Evolutionary conservation across 2,797 vertebrate genomes (phyloP).

Genomic region (Scomberomorus guttatus): DNA sequence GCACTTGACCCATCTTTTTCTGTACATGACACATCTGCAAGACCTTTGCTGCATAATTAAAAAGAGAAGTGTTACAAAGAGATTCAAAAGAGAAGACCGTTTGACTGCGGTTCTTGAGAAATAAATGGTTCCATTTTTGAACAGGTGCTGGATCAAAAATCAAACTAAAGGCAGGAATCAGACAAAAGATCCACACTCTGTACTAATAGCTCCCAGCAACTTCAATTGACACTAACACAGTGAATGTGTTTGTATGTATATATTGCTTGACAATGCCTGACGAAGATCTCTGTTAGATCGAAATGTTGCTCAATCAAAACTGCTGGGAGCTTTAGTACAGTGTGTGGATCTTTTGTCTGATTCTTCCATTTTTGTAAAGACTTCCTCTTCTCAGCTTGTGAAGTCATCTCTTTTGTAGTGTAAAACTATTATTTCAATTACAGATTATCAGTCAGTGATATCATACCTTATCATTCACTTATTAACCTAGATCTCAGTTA

Average conservation of each 20-base stretch:
- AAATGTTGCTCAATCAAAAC: too few species aligned
- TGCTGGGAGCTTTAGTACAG: too few species aligned
- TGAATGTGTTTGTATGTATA: too few species aligned
- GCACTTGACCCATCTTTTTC: conserved; percentile 74
- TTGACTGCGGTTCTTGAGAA: background rate
- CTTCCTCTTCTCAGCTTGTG: background rate
- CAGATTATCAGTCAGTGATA: background rate
- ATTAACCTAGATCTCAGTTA: conserved; percentile 16
- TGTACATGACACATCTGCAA: conserved; percentile 71
- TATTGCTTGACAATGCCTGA: too few species aligned
- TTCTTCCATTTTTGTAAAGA: background rate
- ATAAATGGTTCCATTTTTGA: background rate
- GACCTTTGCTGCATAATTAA: conserved; percentile 43
- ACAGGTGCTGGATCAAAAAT: too few species aligned
- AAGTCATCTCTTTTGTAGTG: background rate
- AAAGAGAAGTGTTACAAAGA: conserved; percentile 9
- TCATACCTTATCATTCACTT: conserved; percentile 1
- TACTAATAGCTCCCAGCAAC: too few species aligned
- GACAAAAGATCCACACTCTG: too few species aligned
- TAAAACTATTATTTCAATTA: background rate
- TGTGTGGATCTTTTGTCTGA: too few species aligned
- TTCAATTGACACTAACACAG: too few species aligned
- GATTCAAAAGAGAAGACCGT: background rate
- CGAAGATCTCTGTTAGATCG: too few species aligned
- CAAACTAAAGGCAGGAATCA: too few species aligned